Conservation (phyloP, 1,140 invertebrate genomes). For the Rhyacophila brunnea region DNA sequence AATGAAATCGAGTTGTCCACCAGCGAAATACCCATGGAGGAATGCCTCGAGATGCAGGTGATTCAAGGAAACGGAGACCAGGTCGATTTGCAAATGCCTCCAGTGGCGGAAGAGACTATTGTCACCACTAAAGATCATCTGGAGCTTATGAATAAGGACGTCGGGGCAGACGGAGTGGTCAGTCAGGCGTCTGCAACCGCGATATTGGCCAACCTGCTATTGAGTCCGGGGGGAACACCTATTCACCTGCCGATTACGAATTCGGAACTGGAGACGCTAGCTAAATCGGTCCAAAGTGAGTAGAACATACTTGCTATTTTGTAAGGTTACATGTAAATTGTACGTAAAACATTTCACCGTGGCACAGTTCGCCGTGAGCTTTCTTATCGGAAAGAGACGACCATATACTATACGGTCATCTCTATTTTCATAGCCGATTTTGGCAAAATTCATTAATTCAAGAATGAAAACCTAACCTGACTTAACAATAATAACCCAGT, state of each 20-base stretch:
- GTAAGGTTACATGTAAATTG: no score
- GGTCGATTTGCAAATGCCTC: constrained; percentile 26
- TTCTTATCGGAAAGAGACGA: no score
- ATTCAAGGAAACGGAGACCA: constrained; percentile 27
- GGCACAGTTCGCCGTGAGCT: no score
- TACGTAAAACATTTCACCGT: no score
- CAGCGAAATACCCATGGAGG: not conserved
- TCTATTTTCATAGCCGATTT: no score
- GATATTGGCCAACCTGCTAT: constrained; percentile 39
- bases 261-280: constrained; percentile 44
- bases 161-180: no score
- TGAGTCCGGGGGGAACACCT: constrained; percentile 40
- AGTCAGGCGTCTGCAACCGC: not conserved
- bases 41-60: not conserved
- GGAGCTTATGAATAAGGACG: not conserved
- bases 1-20: constrained; percentile 15
- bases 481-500: no score
- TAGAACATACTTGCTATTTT: no score
- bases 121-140: constrained; percentile 8
- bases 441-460: no score
- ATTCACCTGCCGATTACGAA: constrained; percentile 47
- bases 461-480: no score
- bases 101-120: not conserved
- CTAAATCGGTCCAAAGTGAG: constrained; percentile 46
- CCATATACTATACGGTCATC: no score